These are phyloP conservation scores for Mythimna lalbum DNA, from an alignment of 2,888 invertebrate species.

Conservation along the genomic window DNA sequence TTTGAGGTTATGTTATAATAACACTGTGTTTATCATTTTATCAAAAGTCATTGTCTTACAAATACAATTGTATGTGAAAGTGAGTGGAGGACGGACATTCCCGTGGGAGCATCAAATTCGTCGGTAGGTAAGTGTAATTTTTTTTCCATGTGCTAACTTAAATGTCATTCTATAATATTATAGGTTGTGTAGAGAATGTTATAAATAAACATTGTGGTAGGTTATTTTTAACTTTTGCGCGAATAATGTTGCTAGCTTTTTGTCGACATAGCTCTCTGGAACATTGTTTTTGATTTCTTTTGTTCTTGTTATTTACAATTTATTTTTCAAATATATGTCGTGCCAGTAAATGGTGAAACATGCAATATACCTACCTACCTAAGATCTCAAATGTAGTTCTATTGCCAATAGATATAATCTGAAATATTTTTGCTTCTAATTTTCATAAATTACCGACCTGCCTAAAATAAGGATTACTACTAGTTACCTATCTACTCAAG, in stretches of 20 bases:
- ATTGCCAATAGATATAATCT: no score
- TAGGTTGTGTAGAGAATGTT: background rate
- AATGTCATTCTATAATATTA: no score
- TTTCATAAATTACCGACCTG: no score
- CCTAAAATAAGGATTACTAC: no score
- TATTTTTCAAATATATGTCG: no score
- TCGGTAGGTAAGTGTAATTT: background rate
- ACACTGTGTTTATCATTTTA: constrained; percentile 36
- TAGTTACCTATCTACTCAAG: no score
- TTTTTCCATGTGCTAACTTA: background rate
- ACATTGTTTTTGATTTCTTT: background rate
- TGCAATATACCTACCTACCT: no score
- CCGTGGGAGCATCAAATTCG: background rate
- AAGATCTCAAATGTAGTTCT: no score
- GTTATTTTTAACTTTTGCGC: constrained; percentile 17
- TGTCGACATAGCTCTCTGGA: background rate
- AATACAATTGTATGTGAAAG: constrained; percentile 21
- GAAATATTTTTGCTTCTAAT: no score
- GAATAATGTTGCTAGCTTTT: constrained; percentile 26
- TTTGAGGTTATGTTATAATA: constrained; percentile 56
- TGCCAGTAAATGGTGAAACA: no score
- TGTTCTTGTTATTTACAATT: background rate
- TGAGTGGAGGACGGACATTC: constrained; percentile 12
- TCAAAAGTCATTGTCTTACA: constrained; percentile 9
- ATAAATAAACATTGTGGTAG: constrained; percentile 20